Conservation (phyloP, 2,888 invertebrate genomes). For the Belgica antarctica region DNA sequence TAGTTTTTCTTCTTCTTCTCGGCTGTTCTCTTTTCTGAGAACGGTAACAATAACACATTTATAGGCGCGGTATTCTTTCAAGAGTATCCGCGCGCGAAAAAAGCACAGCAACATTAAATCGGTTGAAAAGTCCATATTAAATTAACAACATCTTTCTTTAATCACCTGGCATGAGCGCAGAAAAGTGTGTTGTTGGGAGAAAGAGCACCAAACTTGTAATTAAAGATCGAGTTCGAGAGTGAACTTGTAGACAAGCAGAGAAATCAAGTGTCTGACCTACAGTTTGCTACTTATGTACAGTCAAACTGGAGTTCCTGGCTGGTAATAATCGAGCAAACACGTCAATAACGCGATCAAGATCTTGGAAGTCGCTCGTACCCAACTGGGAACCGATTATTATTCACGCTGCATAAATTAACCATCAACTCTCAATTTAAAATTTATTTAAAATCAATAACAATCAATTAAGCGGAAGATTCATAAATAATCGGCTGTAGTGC, state of each 20-base stretch:
- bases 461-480: conserved; percentile 38
- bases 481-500: conserved; percentile 24
- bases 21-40: neutral
- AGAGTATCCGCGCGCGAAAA: neutral
- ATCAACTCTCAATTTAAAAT: conserved; percentile 37
- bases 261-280: neutral
- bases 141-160: conserved; percentile 27
- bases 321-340: neutral
- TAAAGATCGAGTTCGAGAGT: neutral
- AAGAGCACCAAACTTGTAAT: neutral
- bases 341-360: neutral
- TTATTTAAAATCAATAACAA: conserved; percentile 43
- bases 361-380: neutral
- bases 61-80: conserved; percentile 17
- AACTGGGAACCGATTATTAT: conserved; percentile 23
- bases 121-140: neutral
- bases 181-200: neutral
- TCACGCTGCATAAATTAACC: conserved; percentile 40
- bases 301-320: neutral
- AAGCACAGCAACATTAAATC: neutral
- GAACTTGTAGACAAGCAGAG: neutral
- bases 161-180: conserved; percentile 1
- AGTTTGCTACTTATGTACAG: neutral
- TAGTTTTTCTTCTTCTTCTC: conserved; percentile 21
- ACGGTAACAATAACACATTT: conserved; percentile 24